These are phyloP conservation scores for Chaunax sp. DNA, from an alignment of 2,797 vertebrate genomes.

Conservation along the genomic window DNA sequence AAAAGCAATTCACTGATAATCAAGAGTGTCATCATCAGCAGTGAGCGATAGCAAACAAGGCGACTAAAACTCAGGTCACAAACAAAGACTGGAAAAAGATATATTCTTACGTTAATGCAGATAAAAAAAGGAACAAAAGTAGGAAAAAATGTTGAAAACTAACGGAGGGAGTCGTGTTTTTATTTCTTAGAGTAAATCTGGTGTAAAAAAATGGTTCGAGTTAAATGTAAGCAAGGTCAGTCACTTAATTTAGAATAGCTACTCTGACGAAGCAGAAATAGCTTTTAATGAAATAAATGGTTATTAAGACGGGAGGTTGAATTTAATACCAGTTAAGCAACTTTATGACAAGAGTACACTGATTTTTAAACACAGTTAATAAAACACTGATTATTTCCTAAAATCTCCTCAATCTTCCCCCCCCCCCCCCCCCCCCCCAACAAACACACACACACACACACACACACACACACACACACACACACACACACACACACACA, in stretches of 20 bases:
- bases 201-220: not conserved
- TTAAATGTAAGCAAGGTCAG: not conserved
- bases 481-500: no score
- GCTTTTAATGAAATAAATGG: not conserved
- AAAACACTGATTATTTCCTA: no score
- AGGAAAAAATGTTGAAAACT: not conserved
- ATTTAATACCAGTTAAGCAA: conserved; percentile 17
- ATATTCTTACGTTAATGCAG: not conserved
- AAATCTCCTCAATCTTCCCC: conserved; percentile 17
- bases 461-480: no score
- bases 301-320: conserved; percentile 3
- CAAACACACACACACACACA: no score
- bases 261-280: not conserved
- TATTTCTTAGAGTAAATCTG: not conserved
- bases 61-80: not conserved
- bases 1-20: conserved; percentile 1
- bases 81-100: conserved; percentile 1
- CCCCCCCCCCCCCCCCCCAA: no score
- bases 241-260: not conserved
- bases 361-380: conserved; percentile 3
- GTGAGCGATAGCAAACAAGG: not conserved
- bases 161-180: not conserved
- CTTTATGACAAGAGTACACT: conserved; percentile 3
- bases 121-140: not conserved
- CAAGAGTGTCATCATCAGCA: conserved; percentile 6